phyloP scores from a whole-genome alignment of 2,797 vertebrate species.

The Aplochiton taeniatus region DNA sequence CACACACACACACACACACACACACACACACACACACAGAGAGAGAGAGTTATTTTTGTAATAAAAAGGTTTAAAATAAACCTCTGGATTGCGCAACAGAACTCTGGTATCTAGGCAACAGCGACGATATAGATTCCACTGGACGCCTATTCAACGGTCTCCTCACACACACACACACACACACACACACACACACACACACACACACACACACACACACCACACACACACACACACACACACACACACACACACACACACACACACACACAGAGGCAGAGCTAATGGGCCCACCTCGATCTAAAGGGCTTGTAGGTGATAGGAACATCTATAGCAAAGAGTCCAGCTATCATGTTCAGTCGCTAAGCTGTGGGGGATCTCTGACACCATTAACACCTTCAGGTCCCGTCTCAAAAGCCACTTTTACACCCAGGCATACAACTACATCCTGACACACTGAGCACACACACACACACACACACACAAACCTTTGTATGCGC shows the following conservation, averaged over 20 bases:
- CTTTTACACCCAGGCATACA: background rate
- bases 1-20: constrained; percentile 1
- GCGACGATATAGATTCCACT: constrained; percentile 63
- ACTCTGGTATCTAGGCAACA: constrained; percentile 77
- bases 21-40: background rate
- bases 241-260: constrained; percentile 7
- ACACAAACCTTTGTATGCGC: constrained; percentile 7
- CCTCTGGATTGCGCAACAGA: constrained; percentile 52
- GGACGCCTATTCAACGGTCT: constrained; percentile 58
- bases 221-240: background rate
- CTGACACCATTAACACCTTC: too few species aligned
- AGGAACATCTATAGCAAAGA: too few species aligned
- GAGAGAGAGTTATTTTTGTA: background rate
- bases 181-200: background rate
- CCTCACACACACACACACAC: constrained; percentile 14
- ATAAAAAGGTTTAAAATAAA: constrained; percentile 75
- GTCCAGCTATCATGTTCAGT: too few species aligned
- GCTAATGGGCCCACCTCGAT: too few species aligned
- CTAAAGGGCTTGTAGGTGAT: too few species aligned
- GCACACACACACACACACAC: constrained; percentile 3
- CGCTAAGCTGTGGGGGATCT: too few species aligned
- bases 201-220: background rate
- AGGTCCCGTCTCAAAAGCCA: too few species aligned
- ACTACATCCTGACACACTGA: background rate
- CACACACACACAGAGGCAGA: constrained; percentile 1